Base-by-base conservation (phyloP, 2,113 vertebrate species). In the Cathartes aura region DNA sequence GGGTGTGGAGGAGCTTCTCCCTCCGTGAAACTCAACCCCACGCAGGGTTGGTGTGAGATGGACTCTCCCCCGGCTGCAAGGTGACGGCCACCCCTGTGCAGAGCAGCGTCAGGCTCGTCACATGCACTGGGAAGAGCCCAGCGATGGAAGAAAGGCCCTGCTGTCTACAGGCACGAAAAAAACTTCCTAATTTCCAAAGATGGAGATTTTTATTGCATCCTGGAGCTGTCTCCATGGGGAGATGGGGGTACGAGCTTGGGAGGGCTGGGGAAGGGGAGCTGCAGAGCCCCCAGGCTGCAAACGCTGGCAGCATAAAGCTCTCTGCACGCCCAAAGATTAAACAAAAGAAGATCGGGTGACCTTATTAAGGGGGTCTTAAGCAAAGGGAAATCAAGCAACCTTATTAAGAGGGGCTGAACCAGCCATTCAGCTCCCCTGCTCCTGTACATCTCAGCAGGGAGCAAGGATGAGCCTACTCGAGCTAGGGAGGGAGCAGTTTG, bases 201-300 rank as follows among this genome's bases (percentile, higher is more conserved):
- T 3, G 12, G 29, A 34, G 67, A 1, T 5, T 70, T 82, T 45
- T 34, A 0, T 26, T 11, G 29, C 36, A 7, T 26, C 40, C 63
- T 3, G 2, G 24, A 0, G 0, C 24, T 2, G 29, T 3, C 7
- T 43, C 74, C 15, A 0, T 10, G n/a, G 59, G 73, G 21, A 58
- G 47, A 13, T 0, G 38, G 17, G 9, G 17, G 9, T 5, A 15
- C 1, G 2, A 48, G 71, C 38, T 40, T 12, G 4, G 30, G 15
- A 27, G 38, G 29, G 55, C 76, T 81, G 78, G 55, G 81, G 32
- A 71, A 50, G 62, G 43, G 85, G 55, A 87, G 29, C 42, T n/a
- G 81, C 59, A 26, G 55, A 53, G 72, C 26, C 73, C 4, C 0
- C 0, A 2, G 55, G 68, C 82, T 74, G 74, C 50, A 32, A 74